Base-by-base conservation (phyloP, 2,888 invertebrate species). In the Acanthosoma haemorrhoidale region DNA sequence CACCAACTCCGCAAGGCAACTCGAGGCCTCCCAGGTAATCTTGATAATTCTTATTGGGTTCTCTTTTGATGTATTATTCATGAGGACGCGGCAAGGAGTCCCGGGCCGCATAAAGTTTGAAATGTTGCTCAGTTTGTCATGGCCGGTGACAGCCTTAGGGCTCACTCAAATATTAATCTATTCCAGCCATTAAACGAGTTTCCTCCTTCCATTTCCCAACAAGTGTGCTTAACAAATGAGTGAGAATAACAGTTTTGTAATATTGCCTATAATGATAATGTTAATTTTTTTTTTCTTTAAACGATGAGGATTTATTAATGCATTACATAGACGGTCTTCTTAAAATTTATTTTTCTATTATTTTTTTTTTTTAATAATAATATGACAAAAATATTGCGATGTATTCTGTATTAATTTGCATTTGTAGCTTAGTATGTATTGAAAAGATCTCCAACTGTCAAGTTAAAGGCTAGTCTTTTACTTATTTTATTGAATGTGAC, bases 41-140 rank as follows among this genome's bases (percentile, higher is more conserved):
- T 64, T 64, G 29, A 41, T 64, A 64, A 64, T 39, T 39, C 64
- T 41, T 64, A 64, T 64, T 64, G 64, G 25, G 39, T 64, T 64
- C 15, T 29, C 15, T 41, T 41, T 41, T 64, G 64, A 39, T 64
- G 64, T 41, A 39, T 29, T 64, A 64, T 64, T 18, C 64, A 64
- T 41, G 41, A 64, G 13, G 39, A 8, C 34, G 61, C 13, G 21
- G 43, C n/a, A n/a, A n/a, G n/a, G n/a, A n/a, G n/a, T n/a, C n/a
- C n/a, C n/a, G n/a, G n/a, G n/a, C n/a, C n/a, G 51, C 29, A 51
- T 51, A 51, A 51, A 51, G 51, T 51, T 51, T 25, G 51, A 51
- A 51, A 51, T 51, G 51, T 51, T 51, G 51, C 51, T n/a, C 25
- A 51, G 51, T 51, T 51, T 51, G 51, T 51, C 51, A 51, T n/a